These are phyloP conservation scores for Glossosoma conforme DNA, from an alignment of 1,140 invertebrate genomes.

Conservation along the genomic window DNA sequence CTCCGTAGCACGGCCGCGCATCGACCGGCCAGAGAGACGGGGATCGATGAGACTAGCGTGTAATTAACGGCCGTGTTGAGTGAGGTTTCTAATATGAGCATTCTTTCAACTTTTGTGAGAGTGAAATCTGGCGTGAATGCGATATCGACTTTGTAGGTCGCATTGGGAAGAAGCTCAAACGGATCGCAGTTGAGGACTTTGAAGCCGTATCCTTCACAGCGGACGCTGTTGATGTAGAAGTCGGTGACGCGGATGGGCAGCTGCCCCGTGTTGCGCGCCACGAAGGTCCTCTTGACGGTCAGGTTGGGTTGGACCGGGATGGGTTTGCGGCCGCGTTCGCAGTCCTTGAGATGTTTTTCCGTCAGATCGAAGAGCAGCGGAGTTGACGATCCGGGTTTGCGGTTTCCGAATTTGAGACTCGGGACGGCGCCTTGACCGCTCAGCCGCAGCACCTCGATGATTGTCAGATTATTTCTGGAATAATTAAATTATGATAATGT, in stretches of 20 bases:
- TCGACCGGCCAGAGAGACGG: constrained; percentile 65
- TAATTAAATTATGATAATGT: too few species aligned
- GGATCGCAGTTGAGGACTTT: constrained; percentile 77
- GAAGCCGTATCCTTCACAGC: constrained; percentile 86
- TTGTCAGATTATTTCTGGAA: constrained; percentile 88
- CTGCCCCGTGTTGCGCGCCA: constrained; percentile 83
- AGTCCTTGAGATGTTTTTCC: constrained; percentile 78
- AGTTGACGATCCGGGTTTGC: constrained; percentile 68
- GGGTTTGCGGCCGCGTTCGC: constrained; percentile 57
- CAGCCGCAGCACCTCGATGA: constrained; percentile 79
- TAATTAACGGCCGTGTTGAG: constrained; percentile 61
- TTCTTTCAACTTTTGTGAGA: constrained; percentile 68
- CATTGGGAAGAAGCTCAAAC: constrained; percentile 77
- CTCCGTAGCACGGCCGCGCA: constrained; percentile 70
- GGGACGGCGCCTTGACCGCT: constrained; percentile 78
- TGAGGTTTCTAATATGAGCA: constrained; percentile 56
- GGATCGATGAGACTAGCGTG: constrained; percentile 74
- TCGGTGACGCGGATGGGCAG: constrained; percentile 70
- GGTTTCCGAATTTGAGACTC: constrained; percentile 87
- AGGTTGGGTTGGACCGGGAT: constrained; percentile 55
- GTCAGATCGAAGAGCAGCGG: constrained; percentile 80
- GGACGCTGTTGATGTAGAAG: constrained; percentile 69
- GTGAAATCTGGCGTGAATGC: constrained; percentile 93
- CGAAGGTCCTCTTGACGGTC: constrained; percentile 78
- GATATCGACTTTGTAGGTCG: constrained; percentile 81